Percentiles rank a stretch among this genome's conserved stretches.
Conservation (phyloP, 2,113 vertebrate genomes). For the Osmerus mordax region DNA sequence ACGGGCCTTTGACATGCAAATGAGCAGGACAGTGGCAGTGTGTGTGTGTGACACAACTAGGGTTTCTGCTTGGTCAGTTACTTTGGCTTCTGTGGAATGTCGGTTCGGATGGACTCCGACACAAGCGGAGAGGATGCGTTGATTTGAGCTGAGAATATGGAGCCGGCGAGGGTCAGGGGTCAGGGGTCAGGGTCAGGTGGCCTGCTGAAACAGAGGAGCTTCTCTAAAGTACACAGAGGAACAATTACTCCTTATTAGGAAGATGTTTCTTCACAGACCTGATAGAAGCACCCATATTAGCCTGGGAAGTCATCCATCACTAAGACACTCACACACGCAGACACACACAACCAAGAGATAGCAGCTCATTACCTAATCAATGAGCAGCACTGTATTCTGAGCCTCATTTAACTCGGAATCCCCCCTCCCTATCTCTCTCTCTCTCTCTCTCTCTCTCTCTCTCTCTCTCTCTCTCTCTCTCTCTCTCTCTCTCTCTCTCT, state of each 20-base stretch:
- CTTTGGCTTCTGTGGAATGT: conserved; percentile 8
- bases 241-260: no score
- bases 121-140: conserved; percentile 9
- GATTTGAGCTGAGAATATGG: no score
- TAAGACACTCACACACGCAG: conserved; percentile 6
- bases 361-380: conserved; percentile 56
- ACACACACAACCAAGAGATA: conserved; percentile 14
- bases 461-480: not conserved
- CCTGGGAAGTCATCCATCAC: not conserved
- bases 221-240: not conserved
- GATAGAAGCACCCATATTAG: not conserved
- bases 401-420: conserved; percentile 25
- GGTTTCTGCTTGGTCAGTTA: not conserved
- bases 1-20: conserved; percentile 75
- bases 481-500: not conserved
- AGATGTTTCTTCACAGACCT: no score
- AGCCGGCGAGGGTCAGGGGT: no score
- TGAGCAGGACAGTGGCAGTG: conserved; percentile 51
- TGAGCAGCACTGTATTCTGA: conserved; percentile 38
- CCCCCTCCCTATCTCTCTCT: not conserved
- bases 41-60: conserved; percentile 18
- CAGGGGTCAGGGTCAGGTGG: no score
- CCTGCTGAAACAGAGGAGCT: no score
- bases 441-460: not conserved
- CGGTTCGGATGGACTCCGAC: not conserved